phyloP scores from a whole-genome alignment of 2,113 vertebrate species.

The Tringa solitaria region DNA sequence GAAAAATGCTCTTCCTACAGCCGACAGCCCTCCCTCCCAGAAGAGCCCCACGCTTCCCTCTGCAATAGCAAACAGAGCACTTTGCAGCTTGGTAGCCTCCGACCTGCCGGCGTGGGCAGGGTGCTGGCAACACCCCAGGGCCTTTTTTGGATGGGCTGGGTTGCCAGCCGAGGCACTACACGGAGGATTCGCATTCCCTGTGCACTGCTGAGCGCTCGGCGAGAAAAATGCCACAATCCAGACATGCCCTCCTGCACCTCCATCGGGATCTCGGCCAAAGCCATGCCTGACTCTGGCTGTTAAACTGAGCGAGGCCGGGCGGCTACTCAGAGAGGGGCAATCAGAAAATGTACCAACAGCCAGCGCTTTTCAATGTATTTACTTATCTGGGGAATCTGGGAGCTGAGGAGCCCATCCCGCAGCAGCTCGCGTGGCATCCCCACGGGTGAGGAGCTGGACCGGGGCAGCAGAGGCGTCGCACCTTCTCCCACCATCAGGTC shows the following conservation, averaged over 20 bases:
- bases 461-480: accelerated
- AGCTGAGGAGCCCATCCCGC: not conserved
- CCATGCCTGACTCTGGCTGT: not conserved
- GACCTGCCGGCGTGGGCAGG: accelerated
- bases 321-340: not conserved
- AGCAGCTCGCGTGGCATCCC: not conserved
- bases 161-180: not conserved
- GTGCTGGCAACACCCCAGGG: accelerated
- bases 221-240: not conserved
- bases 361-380: not conserved
- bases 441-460: accelerated
- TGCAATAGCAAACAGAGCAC: not conserved
- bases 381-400: not conserved
- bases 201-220: accelerated
- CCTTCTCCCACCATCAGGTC: not conserved
- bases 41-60: not conserved
- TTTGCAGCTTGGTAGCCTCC: not conserved
- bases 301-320: not conserved
- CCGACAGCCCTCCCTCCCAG: not conserved
- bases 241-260: not conserved
- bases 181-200: accelerated
- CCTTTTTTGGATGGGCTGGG: accelerated
- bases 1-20: not conserved
- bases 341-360: not conserved
- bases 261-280: not conserved